Evolutionary conservation across 2,113 vertebrate species (phyloP), one percentile per base, ranked within the genome.

Genomic region (Halcyon senegalensis): DNA sequence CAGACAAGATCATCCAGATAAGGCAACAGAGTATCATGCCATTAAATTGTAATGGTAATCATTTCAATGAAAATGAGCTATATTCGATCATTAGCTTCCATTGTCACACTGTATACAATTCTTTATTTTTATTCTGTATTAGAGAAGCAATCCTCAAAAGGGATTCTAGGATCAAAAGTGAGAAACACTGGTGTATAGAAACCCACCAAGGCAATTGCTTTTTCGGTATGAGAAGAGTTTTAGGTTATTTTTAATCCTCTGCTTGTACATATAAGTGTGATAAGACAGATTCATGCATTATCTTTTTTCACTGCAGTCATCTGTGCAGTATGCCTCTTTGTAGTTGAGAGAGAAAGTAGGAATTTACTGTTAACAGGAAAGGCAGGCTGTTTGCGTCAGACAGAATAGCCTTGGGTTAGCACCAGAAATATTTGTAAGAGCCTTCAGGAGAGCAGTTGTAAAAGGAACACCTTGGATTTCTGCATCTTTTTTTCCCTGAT

Each of bases 241-340:
- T 66, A 72, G 74, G 68, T 91, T 96, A 84, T 87, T 94, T 93
- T 87, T 91, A 95, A 69, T 93, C 66, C 56, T 83, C 73, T 89
- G 84, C 69, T 80, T 87, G 87, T 82, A 35, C 89, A 43, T 88
- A 4, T 39, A 73, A 88, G 44, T 66, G 74, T 2, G 2, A 39
- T 79, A 89, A 94, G 91, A 44, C 67, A 91, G 55, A 90, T 85
- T 85, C 59, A 8, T 88, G 53, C 74, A 75, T 89, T 95, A 81
- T 87, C 85, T 90, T 75, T 88, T 83, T 89, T 84, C 23, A 7
- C 63, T 91, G 72, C 53, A 79, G 91, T 95, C 87, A 53, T 93
- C 82, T 96, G 84, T 95, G 62, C 85, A 83, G 15, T 72, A 9
- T 89, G 89, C 37, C 51, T 92, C 85, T 84, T 48, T 30, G 3